These are phyloP conservation scores for Castor canadensis DNA, from an alignment of 2,113 vertebrate species.

Conservation along the genomic window DNA sequence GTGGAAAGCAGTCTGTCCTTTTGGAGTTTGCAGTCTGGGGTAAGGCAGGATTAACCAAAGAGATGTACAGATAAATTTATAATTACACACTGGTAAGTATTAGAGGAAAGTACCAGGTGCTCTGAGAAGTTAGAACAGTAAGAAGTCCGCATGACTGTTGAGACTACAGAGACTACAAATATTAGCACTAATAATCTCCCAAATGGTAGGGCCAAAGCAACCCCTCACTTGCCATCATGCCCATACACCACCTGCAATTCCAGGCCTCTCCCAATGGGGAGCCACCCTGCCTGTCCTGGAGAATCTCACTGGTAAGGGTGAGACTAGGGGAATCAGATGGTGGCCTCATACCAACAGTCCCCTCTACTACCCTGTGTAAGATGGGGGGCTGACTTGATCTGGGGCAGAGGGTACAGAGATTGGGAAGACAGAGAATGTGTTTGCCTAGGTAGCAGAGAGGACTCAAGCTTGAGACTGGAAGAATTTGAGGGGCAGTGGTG, in stretches of 20 bases:
- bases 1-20: background rate
- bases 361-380: background rate
- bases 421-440: background rate
- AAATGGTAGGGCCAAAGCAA: background rate
- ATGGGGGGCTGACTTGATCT: background rate
- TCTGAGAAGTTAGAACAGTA: background rate
- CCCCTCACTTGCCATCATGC: background rate
- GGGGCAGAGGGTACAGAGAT: background rate
- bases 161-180: background rate
- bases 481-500: too few species aligned
- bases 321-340: background rate
- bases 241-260: background rate
- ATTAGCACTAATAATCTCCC: constrained; percentile 2
- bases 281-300: background rate
- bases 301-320: background rate
- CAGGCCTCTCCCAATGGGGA: background rate
- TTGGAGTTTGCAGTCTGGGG: background rate
- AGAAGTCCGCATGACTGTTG: background rate
- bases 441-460: background rate
- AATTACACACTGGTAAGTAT: background rate
- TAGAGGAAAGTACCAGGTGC: background rate
- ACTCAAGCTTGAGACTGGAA: background rate
- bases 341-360: background rate
- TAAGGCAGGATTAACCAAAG: background rate
- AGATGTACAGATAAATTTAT: background rate